Base-by-base conservation (phyloP, 2,113 vertebrate genomes). In the Typhlomys cinereus region DNA sequence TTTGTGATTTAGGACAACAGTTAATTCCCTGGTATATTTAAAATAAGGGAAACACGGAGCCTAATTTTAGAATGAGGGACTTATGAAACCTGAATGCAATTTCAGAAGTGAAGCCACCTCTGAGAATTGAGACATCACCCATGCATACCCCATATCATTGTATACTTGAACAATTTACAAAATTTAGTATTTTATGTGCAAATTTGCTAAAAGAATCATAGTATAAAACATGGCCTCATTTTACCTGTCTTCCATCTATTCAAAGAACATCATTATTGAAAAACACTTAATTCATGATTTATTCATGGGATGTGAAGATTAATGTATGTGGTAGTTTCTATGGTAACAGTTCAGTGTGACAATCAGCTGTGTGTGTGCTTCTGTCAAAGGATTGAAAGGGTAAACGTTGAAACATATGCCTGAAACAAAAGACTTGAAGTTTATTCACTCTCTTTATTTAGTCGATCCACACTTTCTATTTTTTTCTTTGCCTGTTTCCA, bases 291-390 rank as follows among this genome's bases (percentile, higher is more conserved):
- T 92, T 93, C 44, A 44, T 94, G 20, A 15, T 48, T 86, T 83
- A 93, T 71, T 92, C 20, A 87, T 89, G 54, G 92, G 18, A 62
- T 52, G 91, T 61, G 34, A 59, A 73, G 54, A 78, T 95, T 89
- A 71, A 70, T 50, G 80, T 6, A 67, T 89, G 86, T 94, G 59
- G 11, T 83, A 11, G 46, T 92, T 94, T 88, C 78, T 39, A 54
- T 69, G 66, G 54, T 86, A 62, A 93, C 7, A 44, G 3, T 73
- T 69, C 27, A 88, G 0, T 67, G 8, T 90, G 93, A 54, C 12
- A 87, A 31, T 78, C 87, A 90, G 4, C 61, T 82, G 25, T 70
- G 75, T 10, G 50, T 75, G 29, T 39, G 79, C 78, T 46, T 82
- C 92, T 95, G 39, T 88, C 34, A 88, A 66, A 90, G 61, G 46